phyloP scores from a whole-genome alignment of 2,113 vertebrate genomes.

The Albula glossodonta region DNA sequence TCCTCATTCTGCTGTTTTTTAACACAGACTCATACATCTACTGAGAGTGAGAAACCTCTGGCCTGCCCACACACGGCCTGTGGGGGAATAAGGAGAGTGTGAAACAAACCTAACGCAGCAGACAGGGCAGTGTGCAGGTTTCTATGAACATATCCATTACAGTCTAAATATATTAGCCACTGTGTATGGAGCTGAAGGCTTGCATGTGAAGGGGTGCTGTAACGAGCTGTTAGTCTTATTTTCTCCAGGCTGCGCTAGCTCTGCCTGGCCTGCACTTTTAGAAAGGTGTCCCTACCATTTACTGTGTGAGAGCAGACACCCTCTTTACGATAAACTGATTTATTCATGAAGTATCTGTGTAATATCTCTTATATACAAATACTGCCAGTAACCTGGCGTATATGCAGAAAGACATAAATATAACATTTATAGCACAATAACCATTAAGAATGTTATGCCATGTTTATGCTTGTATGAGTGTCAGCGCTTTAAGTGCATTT shows the following conservation, averaged over 20 bases:
- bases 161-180: neutral
- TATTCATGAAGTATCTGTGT: neutral
- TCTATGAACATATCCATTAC: neutral
- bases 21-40: conserved; percentile 10
- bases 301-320: neutral
- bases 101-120: neutral
- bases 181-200: neutral
- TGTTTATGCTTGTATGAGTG: neutral
- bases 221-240: neutral
- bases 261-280: neutral
- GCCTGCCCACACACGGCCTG: neutral
- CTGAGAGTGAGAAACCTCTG: neutral
- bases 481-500: neutral
- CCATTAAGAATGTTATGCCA: neutral
- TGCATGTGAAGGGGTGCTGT: neutral
- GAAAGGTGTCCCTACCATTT: neutral
- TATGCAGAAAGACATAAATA: neutral
- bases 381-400: neutral
- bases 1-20: conserved; percentile 29
- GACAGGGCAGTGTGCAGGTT: neutral
- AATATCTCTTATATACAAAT: neutral
- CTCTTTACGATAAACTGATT: neutral
- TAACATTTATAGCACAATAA: neutral
- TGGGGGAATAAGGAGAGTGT: conserved; percentile 3
- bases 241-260: neutral